phyloP scores from a whole-genome alignment of 2,888 invertebrate genomes.

The Eristalinus aeneus region DNA sequence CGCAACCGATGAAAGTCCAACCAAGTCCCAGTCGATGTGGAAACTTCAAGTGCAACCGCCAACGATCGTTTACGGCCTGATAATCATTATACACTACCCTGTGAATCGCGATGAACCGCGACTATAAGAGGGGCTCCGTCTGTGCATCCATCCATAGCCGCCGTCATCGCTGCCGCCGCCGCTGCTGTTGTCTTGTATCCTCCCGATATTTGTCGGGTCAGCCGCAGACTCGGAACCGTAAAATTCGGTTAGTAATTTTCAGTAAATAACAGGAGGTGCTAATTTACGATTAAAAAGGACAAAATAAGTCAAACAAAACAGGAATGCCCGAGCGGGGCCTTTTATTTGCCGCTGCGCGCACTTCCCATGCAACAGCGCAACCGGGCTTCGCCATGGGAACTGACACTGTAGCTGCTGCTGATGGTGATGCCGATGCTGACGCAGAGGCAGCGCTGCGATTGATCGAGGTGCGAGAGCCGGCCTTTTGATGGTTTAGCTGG shows the following conservation, averaged over 20 bases:
- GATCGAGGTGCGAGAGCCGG: conserved; percentile 10
- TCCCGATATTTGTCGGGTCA: conserved; percentile 60
- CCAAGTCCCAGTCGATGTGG: neutral
- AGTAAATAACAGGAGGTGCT: conserved; percentile 69
- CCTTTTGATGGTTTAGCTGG: conserved; percentile 51
- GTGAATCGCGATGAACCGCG: conserved; percentile 63
- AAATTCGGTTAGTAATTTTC: conserved; percentile 70
- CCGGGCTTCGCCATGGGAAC: conserved; percentile 60
- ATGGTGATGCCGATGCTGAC: no score
- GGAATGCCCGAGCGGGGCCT: conserved; percentile 19
- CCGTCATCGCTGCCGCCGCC: neutral
- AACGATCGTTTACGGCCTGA: conserved; percentile 60
- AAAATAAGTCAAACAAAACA: conserved; percentile 67
- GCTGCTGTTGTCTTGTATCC: neutral
- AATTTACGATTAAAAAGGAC: conserved; percentile 71
- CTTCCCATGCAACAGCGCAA: conserved; percentile 18
- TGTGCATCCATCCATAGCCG: neutral
- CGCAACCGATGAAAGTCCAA: conserved; percentile 36
- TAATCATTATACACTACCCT: conserved; percentile 69
- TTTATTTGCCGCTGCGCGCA: conserved; percentile 31
- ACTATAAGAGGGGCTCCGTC: conserved; percentile 27
- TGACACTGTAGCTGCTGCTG: conserved; percentile 3
- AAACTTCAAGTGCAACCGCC: conserved; percentile 54
- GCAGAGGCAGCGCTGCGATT: neutral
- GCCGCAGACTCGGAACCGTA: conserved; percentile 68